Conservation (phyloP, 2,113 vertebrate genomes). For the Sylvia atricapilla region DNA sequence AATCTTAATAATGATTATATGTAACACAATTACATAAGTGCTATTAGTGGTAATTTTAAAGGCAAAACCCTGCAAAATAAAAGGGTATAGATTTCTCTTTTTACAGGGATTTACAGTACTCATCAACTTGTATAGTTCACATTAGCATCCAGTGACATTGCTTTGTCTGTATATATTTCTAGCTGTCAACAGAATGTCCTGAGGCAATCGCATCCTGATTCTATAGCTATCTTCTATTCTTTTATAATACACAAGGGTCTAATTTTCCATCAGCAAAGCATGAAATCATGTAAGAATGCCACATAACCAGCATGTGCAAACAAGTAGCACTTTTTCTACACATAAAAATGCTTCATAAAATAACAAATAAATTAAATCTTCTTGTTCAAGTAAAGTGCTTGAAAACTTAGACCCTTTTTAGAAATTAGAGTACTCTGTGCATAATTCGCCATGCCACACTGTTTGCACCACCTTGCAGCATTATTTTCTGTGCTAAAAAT, state of each 20-base stretch:
- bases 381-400: slow-evolving; percentile 73
- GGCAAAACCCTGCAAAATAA: slow-evolving; percentile 50
- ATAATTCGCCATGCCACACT: neutral
- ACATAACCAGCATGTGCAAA: slow-evolving; percentile 87
- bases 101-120: slow-evolving; percentile 83
- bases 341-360: slow-evolving; percentile 84
- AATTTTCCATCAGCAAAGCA: slow-evolving; percentile 97
- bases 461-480: slow-evolving; percentile 16
- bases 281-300: slow-evolving; percentile 94
- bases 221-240: slow-evolving; percentile 85
- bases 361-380: slow-evolving; percentile 87
- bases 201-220: slow-evolving; percentile 90
- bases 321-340: slow-evolving; percentile 80
- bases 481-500: slow-evolving; percentile 37
- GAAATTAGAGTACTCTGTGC: slow-evolving; percentile 46
- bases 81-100: slow-evolving; percentile 66
- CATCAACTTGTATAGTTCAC: slow-evolving; percentile 88
- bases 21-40: slow-evolving; percentile 26
- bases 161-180: slow-evolving; percentile 89
- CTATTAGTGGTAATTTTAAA: slow-evolving; percentile 43
- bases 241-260: slow-evolving; percentile 89
- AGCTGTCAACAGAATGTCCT: slow-evolving; percentile 96
- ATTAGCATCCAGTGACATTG: slow-evolving; percentile 93
- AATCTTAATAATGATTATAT: slow-evolving; percentile 43
- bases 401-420: slow-evolving; percentile 48